Conservation (phyloP, 2,113 vertebrate species). For the Noturus placidus region DNA sequence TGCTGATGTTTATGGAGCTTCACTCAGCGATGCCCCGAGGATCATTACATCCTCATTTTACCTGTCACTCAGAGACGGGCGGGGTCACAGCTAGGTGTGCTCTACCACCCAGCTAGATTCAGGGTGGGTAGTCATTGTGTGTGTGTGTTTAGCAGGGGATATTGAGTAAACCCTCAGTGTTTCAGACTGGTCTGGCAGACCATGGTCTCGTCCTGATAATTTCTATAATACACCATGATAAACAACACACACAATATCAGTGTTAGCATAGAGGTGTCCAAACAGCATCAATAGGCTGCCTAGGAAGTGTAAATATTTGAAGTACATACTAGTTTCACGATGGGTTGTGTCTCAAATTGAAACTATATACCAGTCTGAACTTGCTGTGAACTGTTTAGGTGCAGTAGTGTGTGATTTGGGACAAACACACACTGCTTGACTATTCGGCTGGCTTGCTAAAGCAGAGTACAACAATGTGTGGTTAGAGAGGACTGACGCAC, state of each 20-base stretch:
- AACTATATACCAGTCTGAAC: neutral
- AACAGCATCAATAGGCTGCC: neutral
- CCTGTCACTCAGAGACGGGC: conserved; percentile 8
- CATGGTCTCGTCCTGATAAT: neutral
- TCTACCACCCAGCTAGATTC: conserved; percentile 24
- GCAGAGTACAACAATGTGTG: neutral
- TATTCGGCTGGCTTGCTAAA: neutral
- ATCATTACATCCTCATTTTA: conserved; percentile 31
- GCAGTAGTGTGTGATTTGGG: neutral
- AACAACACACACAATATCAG: neutral
- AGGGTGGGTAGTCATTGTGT: neutral
- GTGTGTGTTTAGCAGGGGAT: neutral
- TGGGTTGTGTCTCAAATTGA: neutral
- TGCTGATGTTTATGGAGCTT: conserved; percentile 30
- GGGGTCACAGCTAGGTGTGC: conserved; percentile 5
- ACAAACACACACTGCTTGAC: neutral
- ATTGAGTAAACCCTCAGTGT: neutral
- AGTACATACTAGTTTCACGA: neutral
- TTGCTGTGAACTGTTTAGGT: neutral
- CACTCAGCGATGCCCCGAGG: conserved; percentile 4
- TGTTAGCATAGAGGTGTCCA: neutral
- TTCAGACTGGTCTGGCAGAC: neutral
- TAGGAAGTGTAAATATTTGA: neutral
- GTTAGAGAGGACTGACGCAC: neutral
- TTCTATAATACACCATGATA: neutral